A percentile compares a stretch with the other conserved stretches of the same genome.
phyloP scores from a whole-genome alignment of 2,888 invertebrate genomes.

The Podabrus alpinus region DNA sequence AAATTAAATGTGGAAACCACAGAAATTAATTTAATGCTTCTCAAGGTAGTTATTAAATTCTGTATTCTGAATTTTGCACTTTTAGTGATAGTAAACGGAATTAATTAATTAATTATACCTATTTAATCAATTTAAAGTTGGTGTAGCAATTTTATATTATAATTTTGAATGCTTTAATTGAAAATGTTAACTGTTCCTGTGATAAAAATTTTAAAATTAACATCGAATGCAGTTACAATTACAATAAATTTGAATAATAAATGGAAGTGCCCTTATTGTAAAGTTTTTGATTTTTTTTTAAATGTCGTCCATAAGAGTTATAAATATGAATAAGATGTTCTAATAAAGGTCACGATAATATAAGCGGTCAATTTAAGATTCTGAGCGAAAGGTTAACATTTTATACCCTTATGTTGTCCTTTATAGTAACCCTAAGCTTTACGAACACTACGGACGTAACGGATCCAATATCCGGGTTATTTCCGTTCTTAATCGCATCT shows the following conservation, averaged over 20 bases:
- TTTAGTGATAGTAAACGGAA: background rate
- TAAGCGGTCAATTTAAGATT: slow-evolving; percentile 14
- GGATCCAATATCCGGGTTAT: slow-evolving; percentile 25
- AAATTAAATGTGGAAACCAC: background rate
- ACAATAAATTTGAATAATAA: background rate
- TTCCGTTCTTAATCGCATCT: slow-evolving; percentile 24
- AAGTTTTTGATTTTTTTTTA: background rate
- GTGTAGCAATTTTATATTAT: slow-evolving; percentile 5
- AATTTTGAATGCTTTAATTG: background rate
- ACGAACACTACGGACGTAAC: slow-evolving; percentile 11
- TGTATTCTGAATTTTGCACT: background rate
- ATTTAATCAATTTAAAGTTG: background rate
- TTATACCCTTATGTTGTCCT: slow-evolving; percentile 16
- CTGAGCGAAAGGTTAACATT: slow-evolving; percentile 22
- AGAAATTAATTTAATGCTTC: background rate
- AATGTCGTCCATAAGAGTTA: background rate
- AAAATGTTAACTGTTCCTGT: background rate
- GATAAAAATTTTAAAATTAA: background rate
- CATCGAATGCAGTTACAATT: background rate
- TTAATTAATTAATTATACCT: slow-evolving; percentile 9
- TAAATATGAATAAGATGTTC: background rate
- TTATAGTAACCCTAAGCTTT: slow-evolving; percentile 9
- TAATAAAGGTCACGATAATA: slow-evolving; percentile 14
- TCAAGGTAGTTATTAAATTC: slow-evolving; percentile 1
- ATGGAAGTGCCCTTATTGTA: background rate